Percentiles rank a stretch among this genome's conserved stretches.
Evolutionary conservation across 2,113 vertebrate species (phyloP).

Genomic region (Vidua chalybeata): DNA sequence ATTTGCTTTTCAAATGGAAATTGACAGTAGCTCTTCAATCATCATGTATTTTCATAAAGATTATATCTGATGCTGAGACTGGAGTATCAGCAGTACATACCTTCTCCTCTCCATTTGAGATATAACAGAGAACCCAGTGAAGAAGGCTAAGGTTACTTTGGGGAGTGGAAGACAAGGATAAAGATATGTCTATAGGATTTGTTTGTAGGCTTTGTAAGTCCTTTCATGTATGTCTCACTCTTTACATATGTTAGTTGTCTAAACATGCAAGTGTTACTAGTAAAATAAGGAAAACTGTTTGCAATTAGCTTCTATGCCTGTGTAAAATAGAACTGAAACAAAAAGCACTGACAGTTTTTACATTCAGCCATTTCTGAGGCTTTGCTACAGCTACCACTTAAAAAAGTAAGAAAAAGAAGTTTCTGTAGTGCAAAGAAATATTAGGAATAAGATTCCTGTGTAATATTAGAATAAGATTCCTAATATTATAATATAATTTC

Average conservation of each 20-base stretch:
- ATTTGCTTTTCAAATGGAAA: not conserved
- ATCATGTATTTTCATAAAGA: not conserved
- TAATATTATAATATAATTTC: not conserved
- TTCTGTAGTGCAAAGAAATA: not conserved
- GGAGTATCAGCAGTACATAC: rapidly evolving
- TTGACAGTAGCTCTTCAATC: not conserved
- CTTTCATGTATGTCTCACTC: not conserved
- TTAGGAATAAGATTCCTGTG: not conserved
- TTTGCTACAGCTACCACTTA: not conserved
- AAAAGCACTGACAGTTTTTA: not conserved
- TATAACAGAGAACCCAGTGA: not conserved
- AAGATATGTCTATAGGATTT: not conserved
- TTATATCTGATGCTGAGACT: not conserved
- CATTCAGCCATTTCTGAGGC: not conserved
- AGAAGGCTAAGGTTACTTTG: not conserved
- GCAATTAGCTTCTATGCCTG: not conserved
- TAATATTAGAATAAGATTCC: not conserved
- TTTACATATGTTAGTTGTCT: not conserved
- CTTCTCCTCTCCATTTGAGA: not conserved
- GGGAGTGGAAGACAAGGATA: not conserved
- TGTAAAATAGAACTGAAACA: not conserved
- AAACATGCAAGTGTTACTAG: not conserved
- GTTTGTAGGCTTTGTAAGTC: not conserved
- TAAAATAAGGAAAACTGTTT: not conserved
- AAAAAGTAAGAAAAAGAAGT: not conserved